A percentile compares a stretch with the other conserved stretches of the same genome.
Conservation (phyloP, 2,797 vertebrate genomes). For the Thamnophis elegans region DNA sequence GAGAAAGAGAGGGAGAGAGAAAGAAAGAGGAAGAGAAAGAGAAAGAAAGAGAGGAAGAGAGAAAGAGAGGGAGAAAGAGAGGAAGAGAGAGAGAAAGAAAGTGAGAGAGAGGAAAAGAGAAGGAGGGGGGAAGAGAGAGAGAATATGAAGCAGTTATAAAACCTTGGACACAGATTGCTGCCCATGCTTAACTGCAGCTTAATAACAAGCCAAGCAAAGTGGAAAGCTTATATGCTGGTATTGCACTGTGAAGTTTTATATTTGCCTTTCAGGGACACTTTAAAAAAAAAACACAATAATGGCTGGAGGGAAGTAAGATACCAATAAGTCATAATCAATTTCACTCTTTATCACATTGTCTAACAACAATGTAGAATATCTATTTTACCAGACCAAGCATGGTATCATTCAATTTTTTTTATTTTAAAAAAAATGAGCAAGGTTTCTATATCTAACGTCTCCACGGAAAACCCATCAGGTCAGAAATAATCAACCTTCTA, state of each 20-base stretch:
- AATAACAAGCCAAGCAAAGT: constrained; percentile 46
- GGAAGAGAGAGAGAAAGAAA: too few relatives aligned
- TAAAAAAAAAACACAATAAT: not conserved
- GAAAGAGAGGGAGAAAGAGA: too few relatives aligned
- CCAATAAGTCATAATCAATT: constrained; percentile 22
- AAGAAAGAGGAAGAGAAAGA: not conserved
- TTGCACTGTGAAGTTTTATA: not conserved
- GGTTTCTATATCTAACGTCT: not conserved
- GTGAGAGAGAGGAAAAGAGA: too few relatives aligned
- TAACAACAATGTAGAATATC: not conserved
- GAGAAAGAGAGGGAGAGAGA: not conserved
- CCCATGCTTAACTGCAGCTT: constrained; percentile 45
- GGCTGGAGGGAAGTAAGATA: not conserved
- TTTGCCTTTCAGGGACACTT: constrained; percentile 19
- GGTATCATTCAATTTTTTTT: not conserved
- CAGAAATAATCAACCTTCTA: constrained; percentile 28
- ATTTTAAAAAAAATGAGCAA: not conserved
- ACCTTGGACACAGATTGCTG: constrained; percentile 28
- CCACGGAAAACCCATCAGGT: constrained; percentile 2
- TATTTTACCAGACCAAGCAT: not conserved
- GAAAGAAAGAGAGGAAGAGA: too few relatives aligned
- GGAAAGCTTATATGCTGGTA: constrained; percentile 11
- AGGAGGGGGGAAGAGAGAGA: not conserved
- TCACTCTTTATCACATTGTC: not conserved
- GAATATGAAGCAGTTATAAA: constrained; percentile 22